Evolutionary conservation across 2,797 vertebrate genomes (phyloP).

Genomic region (Sebastes hopkinsi): DNA sequence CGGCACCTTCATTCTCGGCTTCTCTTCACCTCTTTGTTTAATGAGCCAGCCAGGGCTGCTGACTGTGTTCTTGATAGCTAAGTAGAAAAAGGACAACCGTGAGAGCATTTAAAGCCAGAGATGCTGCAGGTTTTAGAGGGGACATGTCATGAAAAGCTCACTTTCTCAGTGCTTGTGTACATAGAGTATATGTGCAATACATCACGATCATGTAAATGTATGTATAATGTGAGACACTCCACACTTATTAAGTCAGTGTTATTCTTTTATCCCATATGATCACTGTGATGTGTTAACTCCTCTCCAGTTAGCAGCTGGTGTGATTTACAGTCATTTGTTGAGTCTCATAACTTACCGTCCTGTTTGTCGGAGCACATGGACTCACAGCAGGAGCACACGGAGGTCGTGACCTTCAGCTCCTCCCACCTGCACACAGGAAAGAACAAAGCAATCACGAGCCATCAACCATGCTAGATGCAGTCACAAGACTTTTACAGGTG

Average conservation of each 20-base stretch:
- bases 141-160: background rate
- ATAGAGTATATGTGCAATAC: background rate
- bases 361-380: conserved; percentile 40
- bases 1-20: background rate
- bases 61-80: conserved; percentile 34
- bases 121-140: background rate
- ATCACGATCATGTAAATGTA: background rate
- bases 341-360: conserved; percentile 50
- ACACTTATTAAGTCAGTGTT: background rate
- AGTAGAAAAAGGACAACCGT: background rate
- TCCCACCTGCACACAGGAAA: conserved; percentile 66
- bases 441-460: background rate
- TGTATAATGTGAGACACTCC: no score
- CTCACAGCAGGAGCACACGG: conserved; percentile 73
- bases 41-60: conserved; percentile 51
- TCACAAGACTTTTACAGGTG: no score
- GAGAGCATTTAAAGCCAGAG: background rate
- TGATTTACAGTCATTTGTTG: background rate
- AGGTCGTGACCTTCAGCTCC: conserved; percentile 54
- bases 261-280: background rate
- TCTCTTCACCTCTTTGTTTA: background rate
- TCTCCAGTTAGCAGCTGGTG: background rate
- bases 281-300: background rate
- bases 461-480: no score
- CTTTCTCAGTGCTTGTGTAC: background rate